These are phyloP conservation scores for Cephonodes hylas DNA, from an alignment of 2,888 invertebrate species.

Conservation along the genomic window DNA sequence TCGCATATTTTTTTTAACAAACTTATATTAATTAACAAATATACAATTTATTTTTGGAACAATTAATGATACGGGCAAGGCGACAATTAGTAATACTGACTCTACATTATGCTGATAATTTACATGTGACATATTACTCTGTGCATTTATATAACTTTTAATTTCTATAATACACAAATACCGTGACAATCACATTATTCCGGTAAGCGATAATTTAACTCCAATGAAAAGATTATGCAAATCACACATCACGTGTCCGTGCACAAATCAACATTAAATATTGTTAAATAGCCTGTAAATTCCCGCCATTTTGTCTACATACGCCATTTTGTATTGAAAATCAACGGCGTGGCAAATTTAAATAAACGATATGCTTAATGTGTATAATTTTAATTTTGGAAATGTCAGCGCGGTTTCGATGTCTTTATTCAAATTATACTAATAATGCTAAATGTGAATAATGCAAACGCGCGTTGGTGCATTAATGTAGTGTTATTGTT, in stretches of 20 bases:
- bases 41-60: no score
- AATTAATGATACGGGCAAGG: no score
- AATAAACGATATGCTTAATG: conserved; percentile 69
- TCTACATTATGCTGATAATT: background rate
- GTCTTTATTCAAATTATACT: conserved; percentile 69
- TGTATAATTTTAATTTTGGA: conserved; percentile 62
- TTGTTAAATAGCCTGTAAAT: conserved; percentile 78
- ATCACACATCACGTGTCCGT: conserved; percentile 65
- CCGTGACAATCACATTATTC: conserved; percentile 42
- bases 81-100: no score
- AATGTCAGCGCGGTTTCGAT: conserved; percentile 69
- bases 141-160: background rate
- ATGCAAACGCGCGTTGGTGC: background rate
- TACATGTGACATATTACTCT: background rate
- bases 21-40: no score
- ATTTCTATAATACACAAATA: conserved; percentile 16
- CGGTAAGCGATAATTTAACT: conserved; percentile 45
- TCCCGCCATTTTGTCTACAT: conserved; percentile 61
- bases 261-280: conserved; percentile 60
- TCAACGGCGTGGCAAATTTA: conserved; percentile 78
- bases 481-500: background rate
- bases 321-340: conserved; percentile 58
- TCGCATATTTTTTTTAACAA: no score
- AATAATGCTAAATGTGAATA: background rate
- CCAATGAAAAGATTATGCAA: conserved; percentile 68